Conservation (phyloP, 1,140 invertebrate species). For the Zaprionus nigranus region DNA sequence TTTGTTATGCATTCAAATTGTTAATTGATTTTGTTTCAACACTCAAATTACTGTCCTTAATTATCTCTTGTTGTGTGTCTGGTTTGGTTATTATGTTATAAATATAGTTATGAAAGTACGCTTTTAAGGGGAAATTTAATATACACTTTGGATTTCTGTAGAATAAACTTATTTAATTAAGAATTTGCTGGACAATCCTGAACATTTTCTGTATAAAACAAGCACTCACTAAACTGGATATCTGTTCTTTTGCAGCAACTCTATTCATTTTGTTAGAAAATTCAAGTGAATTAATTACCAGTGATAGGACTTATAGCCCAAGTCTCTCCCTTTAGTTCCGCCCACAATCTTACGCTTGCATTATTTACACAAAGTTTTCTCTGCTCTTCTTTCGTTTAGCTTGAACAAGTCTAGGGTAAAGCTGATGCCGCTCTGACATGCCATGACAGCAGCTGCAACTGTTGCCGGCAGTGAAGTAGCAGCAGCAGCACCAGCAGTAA, state of each 20-base stretch:
- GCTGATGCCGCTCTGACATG: conserved; percentile 1
- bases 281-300: conserved; percentile 6
- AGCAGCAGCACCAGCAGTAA: conserved; percentile 39
- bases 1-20: conserved; percentile 18
- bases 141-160: too few species aligned
- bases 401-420: conserved; percentile 7
- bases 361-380: conserved; percentile 14
- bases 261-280: background rate
- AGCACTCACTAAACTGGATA: background rate
- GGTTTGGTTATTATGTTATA: too few species aligned
- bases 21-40: conserved; percentile 10
- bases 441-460: conserved; percentile 12
- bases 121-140: background rate
- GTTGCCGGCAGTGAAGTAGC: conserved; percentile 6
- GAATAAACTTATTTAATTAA: too few species aligned
- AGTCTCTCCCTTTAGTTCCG: background rate
- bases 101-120: background rate
- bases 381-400: background rate
- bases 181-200: too few species aligned
- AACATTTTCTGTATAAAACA: background rate
- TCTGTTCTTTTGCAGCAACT: background rate
- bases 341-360: background rate
- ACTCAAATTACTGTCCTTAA: background rate
- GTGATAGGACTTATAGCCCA: background rate
- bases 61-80: background rate